Conservation (phyloP, 2,888 invertebrate genomes). For the Gastrophysa polygoni region DNA sequence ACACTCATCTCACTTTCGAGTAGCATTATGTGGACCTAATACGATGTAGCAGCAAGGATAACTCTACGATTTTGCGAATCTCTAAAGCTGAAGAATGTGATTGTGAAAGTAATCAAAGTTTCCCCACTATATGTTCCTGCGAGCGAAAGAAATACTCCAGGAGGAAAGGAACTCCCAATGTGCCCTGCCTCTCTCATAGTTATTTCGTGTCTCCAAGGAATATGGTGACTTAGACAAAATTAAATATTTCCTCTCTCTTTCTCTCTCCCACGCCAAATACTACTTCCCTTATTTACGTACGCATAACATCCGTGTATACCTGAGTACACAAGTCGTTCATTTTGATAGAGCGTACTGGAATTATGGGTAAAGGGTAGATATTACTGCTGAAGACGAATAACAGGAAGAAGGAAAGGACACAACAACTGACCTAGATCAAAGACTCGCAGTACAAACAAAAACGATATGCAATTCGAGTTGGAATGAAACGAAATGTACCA, state of each 20-base stretch:
- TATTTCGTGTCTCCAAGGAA: not conserved
- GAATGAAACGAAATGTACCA: not conserved
- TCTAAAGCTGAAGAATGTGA: not conserved
- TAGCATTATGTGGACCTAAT: too few species aligned
- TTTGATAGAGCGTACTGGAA: not conserved
- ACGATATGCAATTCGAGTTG: not conserved
- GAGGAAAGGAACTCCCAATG: not conserved
- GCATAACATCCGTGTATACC: not conserved
- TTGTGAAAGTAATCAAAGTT: not conserved
- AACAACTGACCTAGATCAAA: not conserved
- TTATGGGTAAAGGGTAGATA: not conserved
- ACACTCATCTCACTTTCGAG: too few species aligned
- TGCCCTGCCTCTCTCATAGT: not conserved
- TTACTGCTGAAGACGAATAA: not conserved
- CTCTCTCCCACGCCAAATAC: not conserved
- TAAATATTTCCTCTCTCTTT: not conserved
- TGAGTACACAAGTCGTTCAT: not conserved
- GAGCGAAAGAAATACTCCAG: not conserved
- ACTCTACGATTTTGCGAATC: not conserved
- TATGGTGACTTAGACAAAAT: not conserved
- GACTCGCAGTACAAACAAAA: not conserved
- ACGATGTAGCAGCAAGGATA: not conserved
- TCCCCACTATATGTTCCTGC: not conserved
- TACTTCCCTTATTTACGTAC: not conserved
- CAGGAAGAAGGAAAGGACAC: not conserved